A percentile compares a stretch with the other conserved stretches of the same genome.
Conservation (phyloP, 2,113 vertebrate genomes). For the Stegastes partitus region DNA sequence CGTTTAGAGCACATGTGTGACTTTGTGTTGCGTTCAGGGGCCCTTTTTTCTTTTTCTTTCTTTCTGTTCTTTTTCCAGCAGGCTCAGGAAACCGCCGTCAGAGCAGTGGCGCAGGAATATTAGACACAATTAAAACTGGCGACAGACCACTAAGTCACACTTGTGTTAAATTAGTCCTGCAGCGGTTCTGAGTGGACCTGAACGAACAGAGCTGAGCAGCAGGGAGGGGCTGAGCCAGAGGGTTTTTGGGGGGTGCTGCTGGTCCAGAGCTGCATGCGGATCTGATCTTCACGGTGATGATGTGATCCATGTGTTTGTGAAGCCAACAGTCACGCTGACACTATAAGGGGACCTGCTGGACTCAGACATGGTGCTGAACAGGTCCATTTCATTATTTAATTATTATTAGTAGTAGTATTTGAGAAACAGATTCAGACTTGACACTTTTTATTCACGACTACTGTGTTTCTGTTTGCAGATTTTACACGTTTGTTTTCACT, state of each 20-base stretch:
- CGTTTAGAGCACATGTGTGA: constrained; percentile 66
- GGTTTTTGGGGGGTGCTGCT: constrained; percentile 5
- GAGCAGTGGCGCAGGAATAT: background rate
- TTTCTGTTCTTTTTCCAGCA: background rate
- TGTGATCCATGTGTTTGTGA: constrained; percentile 56
- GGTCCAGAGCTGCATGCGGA: constrained; percentile 42
- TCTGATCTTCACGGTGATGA: constrained; percentile 47
- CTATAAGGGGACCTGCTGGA: background rate
- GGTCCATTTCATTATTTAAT: too few species aligned
- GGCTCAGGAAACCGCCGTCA: background rate
- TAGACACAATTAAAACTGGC: background rate
- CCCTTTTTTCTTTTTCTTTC: too few species aligned
- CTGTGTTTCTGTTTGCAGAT: too few species aligned
- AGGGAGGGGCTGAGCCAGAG: background rate
- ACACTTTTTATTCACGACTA: too few species aligned
- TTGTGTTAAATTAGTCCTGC: too few species aligned
- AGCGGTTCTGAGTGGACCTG: too few species aligned
- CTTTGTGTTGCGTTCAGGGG: constrained; percentile 25
- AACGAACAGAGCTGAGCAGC: background rate
- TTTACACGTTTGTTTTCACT: too few species aligned
- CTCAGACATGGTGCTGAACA: background rate
- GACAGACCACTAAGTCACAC: background rate
- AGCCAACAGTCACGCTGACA: constrained; percentile 10
- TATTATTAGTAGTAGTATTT: too few species aligned
- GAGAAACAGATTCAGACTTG: too few species aligned